Evolutionary conservation across 2,888 invertebrate genomes (phyloP).

Genomic region (Gymnocheta viridis): DNA sequence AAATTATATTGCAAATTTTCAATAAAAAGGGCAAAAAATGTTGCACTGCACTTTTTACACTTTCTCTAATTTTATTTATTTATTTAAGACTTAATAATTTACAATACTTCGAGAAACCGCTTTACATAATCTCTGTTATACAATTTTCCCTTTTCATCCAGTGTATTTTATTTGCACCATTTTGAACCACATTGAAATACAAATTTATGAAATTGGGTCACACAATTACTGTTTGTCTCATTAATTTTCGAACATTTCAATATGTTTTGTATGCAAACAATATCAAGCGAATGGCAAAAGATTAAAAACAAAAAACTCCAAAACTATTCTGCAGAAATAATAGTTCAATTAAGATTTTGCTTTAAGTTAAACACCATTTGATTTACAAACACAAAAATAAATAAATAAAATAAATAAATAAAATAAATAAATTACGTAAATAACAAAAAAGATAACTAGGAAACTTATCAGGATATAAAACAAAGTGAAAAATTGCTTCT

Average conservation of each 20-base stretch:
- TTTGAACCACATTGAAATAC: slow-evolving; percentile 22
- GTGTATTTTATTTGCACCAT: slow-evolving; percentile 30
- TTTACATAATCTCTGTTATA: not conserved
- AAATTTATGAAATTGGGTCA: slow-evolving; percentile 40
- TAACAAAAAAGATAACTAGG: not conserved
- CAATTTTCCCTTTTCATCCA: not conserved
- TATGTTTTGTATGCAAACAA: not conserved
- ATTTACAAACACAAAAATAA: no score
- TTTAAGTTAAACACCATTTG: not conserved
- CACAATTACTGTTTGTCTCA: slow-evolving; percentile 29
- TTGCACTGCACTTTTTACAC: no score
- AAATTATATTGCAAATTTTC: no score
- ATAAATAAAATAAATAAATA: not conserved
- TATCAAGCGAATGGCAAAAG: not conserved
- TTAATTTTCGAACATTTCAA: slow-evolving; percentile 22
- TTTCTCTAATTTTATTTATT: not conserved
- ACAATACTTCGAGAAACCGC: not conserved
- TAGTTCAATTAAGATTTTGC: slow-evolving; percentile 41
- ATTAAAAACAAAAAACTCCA: not conserved
- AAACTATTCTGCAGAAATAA: slow-evolving; percentile 9
- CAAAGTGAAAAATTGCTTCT: not conserved
- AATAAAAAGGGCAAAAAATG: no score
- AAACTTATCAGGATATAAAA: not conserved
- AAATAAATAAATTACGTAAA: not conserved
- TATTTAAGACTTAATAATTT: not conserved